Base-by-base conservation (phyloP, 2,888 invertebrate species). In the Phrixothrix hirtus region DNA sequence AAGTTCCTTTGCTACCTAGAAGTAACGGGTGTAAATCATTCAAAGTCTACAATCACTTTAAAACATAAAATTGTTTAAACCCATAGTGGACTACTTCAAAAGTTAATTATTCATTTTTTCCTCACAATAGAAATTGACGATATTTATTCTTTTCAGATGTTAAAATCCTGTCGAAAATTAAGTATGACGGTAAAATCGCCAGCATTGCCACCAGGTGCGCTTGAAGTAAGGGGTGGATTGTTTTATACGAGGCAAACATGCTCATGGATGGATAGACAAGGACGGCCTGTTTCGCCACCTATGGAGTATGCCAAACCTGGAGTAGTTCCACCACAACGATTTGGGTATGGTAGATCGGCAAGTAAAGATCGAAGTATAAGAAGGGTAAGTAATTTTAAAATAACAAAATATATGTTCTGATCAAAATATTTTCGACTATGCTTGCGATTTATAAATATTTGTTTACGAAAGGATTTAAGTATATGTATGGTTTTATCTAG, bases 181-280 rank as follows among this genome's bases (percentile, higher is more conserved):
- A 89, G 89, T 74, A 92, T 92, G 91, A 91, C 92, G 58, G 92
- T 92, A 64, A 83, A 89, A 53, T 88, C 90, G 51, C 89, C 90
- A 38, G 87, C 87, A 58, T 79, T 89, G 70, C 85, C 88, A 61
- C 76, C 81, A 9, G 64, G 62, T 11, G 56, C 67, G 32, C 72
- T 78, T 10, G 76, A 77, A 54, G 81, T 74, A 64, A 79, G 65
- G 62, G 78, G 57, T 68, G 79, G 67, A 62, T 76, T 67, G 10
- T 79, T 78, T 74, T 74, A 78, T 36, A 81, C 83, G 35, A 81
- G 88, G 47, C 92, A 92, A 67, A 89, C 91, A 41, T 95, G 94
- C 78, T 91, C 92, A 51, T 95, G 95, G 95, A 92, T 95, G 85
- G 94, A 95, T 77, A 82, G 92, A 48, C 88, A 90, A 69, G 95